Base-by-base conservation (phyloP, 2,113 vertebrate species). In the Pangasianodon hypophthalmus region DNA sequence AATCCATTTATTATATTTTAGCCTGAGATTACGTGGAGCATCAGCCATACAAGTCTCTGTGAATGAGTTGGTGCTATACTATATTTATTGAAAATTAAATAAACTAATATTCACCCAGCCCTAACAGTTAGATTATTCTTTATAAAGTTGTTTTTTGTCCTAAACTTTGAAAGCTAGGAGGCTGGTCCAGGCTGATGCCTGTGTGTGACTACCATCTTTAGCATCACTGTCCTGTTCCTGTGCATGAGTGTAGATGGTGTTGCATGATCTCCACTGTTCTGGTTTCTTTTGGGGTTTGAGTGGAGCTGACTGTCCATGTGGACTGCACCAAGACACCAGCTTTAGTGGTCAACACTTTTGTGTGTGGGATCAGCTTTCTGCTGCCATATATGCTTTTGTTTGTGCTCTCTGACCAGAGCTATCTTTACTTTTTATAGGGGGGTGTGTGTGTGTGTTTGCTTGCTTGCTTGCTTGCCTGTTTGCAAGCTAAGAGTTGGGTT, bases 401-500 rank as follows among this genome's bases (percentile, higher is more conserved):
- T 75, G 3, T 87, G 48, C 50, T 52, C 18, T 54, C 64, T 52
- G 64, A 86, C 85, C 64, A 86, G 48, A 86, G 64, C 64, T 86
- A 37, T 73, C 18, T 52, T 86, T 71, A 71, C 62, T 13, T 86
- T 79, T 79, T 79, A 79, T 75, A 46, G 32, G 41, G 24, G 73
- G 54, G 77, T 32, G 79, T 81, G 75, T 54, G 14, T n/a, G 79
- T 32, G 75, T 26, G 75, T 50, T 21, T 4, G 44, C 6, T 16
- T 32, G 67, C 10, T 29, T 64, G 1, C 13, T 80, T 16, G 44
- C 58, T 44, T 86, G 37, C 37, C 37, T 58, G 32, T 60, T 26
- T 77, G 32, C 10, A 32, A 32, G 14, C 52, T 44, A 7, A 58
- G 24, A 58, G 13, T 54, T 60, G 52, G 37, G 6, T 54, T 44